A percentile compares a stretch with the other conserved stretches of the same genome.
These are phyloP conservation scores for Garrulus glandarius DNA, from an alignment of 2,797 vertebrate genomes.

Conservation along the genomic window DNA sequence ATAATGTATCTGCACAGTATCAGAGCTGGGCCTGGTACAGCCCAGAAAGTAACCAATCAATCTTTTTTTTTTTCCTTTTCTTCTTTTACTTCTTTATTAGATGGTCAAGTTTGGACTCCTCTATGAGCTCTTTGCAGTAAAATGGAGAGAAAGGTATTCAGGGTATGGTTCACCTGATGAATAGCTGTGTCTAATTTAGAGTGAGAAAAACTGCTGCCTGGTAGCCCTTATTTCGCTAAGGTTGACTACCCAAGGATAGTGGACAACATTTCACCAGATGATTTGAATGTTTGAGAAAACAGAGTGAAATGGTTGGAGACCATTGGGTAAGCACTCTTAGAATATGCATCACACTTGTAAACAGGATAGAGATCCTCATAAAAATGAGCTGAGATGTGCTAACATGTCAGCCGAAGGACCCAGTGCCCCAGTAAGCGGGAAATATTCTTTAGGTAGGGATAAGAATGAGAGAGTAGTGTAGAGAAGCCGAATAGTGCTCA, in stretches of 20 bases:
- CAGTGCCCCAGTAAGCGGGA: neutral
- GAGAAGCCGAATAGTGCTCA: neutral
- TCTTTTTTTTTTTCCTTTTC: neutral
- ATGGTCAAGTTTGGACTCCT: neutral
- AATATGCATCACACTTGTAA: neutral
- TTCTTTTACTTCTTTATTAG: too few relatives aligned
- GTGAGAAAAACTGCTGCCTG: neutral
- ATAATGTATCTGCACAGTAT: too few relatives aligned
- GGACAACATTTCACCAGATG: neutral
- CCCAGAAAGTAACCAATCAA: neutral
- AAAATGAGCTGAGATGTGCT: neutral
- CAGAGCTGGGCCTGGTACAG: neutral
- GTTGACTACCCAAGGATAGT: neutral
- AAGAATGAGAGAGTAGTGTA: neutral
- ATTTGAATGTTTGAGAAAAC: neutral
- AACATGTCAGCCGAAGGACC: neutral
- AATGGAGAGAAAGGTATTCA: neutral
- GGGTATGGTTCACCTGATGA: neutral
- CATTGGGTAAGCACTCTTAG: neutral
- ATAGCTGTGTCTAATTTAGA: neutral
- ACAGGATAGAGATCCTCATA: accelerated
- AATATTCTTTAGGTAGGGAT: neutral
- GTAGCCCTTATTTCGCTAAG: neutral
- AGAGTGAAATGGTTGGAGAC: neutral
- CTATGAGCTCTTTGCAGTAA: neutral